These are phyloP conservation scores for Syngnathus floridae DNA, from an alignment of 2,113 vertebrate species.

Conservation along the genomic window DNA sequence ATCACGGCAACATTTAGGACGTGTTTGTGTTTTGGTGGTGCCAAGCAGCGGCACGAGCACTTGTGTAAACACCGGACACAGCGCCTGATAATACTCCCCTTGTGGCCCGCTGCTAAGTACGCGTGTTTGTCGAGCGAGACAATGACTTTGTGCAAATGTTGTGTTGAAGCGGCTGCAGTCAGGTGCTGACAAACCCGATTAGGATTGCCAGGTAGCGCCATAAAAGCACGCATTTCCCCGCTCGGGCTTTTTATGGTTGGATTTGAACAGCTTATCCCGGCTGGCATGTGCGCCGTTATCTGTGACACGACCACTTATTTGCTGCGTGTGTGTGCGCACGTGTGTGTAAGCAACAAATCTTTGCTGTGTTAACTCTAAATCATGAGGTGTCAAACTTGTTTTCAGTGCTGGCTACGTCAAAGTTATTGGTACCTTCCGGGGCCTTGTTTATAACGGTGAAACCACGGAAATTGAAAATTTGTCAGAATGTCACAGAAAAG, in stretches of 20 bases:
- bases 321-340: background rate
- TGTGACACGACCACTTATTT: slow-evolving; percentile 20
- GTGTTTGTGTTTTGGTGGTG: background rate
- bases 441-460: background rate
- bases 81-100: slow-evolving; percentile 47
- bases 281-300: slow-evolving; percentile 27
- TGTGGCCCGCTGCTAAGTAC: slow-evolving; percentile 29
- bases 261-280: slow-evolving; percentile 50
- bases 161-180: slow-evolving; percentile 29
- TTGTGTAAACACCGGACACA: slow-evolving; percentile 24
- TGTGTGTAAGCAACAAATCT: slow-evolving; percentile 12
- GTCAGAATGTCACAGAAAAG: background rate
- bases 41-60: background rate
- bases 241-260: slow-evolving; percentile 39
- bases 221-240: slow-evolving; percentile 51
- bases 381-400: slow-evolving; percentile 1
- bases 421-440: background rate
- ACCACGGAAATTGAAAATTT: background rate
- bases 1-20: slow-evolving; percentile 5
- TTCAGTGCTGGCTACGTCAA: background rate
- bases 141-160: slow-evolving; percentile 41
- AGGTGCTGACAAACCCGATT: slow-evolving; percentile 53
- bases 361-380: background rate
- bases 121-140: slow-evolving; percentile 44
- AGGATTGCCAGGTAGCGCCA: slow-evolving; percentile 32